phyloP scores from a whole-genome alignment of 2,113 vertebrate species.

The Budorcas taxicolor region DNA sequence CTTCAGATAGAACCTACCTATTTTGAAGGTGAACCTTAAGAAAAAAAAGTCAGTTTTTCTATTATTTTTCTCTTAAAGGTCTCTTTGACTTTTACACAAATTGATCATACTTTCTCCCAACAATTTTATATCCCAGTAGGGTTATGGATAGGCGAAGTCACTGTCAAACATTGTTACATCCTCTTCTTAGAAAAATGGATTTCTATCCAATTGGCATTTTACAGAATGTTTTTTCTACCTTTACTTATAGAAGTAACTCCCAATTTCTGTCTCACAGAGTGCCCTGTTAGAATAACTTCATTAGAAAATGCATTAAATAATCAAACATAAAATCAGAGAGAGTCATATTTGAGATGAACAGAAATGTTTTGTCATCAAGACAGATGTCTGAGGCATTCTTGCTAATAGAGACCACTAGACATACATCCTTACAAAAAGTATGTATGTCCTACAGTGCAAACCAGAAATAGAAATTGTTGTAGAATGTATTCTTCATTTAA shows the following conservation, averaged over 20 bases:
- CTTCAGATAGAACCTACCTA: background rate
- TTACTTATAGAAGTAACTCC: background rate
- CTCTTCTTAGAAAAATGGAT: background rate
- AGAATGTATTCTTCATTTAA: background rate
- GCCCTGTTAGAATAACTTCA: background rate
- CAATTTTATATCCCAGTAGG: background rate
- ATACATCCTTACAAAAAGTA: background rate
- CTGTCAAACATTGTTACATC: background rate
- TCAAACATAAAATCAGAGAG: background rate
- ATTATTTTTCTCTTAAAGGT: background rate
- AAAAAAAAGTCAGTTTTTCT: background rate
- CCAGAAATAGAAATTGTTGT: background rate
- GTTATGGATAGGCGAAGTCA: background rate
- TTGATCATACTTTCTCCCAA: background rate
- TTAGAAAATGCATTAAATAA: background rate
- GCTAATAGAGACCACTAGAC: background rate
- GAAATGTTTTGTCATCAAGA: background rate
- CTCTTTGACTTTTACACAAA: background rate
- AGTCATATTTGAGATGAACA: background rate
- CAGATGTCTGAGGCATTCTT: background rate
- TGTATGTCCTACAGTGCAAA: background rate
- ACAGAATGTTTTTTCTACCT: background rate
- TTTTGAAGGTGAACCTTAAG: background rate
- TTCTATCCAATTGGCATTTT: background rate
- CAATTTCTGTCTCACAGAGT: background rate